A percentile compares a stretch with the other conserved stretches of the same genome.
Evolutionary conservation across 2,888 invertebrate species (phyloP).

Genomic region (Odontothrips loti): DNA sequence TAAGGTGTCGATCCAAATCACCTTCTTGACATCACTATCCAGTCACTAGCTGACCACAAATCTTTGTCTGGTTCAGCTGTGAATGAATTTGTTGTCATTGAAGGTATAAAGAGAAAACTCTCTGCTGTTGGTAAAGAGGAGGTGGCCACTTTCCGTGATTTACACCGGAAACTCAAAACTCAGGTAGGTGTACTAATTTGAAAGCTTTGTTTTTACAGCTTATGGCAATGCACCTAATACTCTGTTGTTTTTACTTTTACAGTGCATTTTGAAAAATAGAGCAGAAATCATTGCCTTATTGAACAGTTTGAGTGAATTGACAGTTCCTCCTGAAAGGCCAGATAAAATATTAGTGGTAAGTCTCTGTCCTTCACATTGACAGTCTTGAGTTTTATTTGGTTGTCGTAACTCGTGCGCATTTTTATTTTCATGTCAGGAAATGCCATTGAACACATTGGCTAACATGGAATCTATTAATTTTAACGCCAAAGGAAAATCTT

Average conservation of each 20-base stretch:
- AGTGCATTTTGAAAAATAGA: neutral
- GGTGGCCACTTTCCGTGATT: neutral
- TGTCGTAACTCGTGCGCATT: neutral
- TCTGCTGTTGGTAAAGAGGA: neutral
- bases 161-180: neutral
- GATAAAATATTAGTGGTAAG: neutral
- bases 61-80: neutral
- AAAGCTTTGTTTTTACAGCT: neutral
- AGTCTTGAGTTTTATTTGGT: neutral
- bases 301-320: neutral
- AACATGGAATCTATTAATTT: conserved; percentile 13
- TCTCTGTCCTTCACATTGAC: neutral
- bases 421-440: neutral
- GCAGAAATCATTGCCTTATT: neutral
- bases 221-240: neutral
- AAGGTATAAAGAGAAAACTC: neutral
- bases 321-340: neutral
- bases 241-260: neutral
- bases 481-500: neutral
- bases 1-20: neutral
- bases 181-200: neutral
- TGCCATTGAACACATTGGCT: neutral
- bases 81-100: conserved; percentile 1
- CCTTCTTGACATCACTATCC: neutral
- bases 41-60: neutral